Evolutionary conservation across 2,113 vertebrate species (phyloP).

Genomic region (Monopterus albus): DNA sequence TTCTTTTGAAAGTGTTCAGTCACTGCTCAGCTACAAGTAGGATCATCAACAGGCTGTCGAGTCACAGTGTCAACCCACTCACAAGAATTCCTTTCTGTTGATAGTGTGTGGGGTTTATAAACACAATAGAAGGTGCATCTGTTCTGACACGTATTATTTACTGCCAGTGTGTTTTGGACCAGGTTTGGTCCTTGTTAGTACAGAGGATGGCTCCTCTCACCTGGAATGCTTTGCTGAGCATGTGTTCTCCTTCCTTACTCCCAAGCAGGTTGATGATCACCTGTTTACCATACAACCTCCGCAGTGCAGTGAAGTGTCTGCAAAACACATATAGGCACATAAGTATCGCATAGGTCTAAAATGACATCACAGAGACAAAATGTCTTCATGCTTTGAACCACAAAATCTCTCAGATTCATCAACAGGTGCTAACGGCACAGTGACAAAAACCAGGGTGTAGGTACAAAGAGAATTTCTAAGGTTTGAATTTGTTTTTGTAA

Average conservation of each 20-base stretch:
- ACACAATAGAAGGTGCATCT: neutral
- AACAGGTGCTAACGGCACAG: neutral
- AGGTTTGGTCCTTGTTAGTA: too few species aligned
- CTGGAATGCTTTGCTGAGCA: slow-evolving; percentile 99
- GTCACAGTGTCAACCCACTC: neutral
- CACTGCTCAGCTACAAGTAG: neutral
- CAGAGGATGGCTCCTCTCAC: slow-evolving; percentile 68
- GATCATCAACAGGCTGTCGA: too few species aligned
- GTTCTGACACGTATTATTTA: neutral
- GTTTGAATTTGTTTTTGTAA: neutral
- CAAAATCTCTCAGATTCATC: neutral
- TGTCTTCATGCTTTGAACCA: neutral
- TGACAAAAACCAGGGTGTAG: neutral
- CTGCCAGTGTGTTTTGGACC: neutral
- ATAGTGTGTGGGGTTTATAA: neutral
- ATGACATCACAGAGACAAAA: neutral
- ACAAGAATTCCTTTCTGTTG: neutral
- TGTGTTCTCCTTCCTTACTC: slow-evolving; percentile 97
- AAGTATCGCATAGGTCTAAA: neutral
- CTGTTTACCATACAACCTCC: slow-evolving; percentile 93
- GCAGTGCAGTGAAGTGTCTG: slow-evolving; percentile 95
- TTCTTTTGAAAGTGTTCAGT: neutral
- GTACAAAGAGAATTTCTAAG: neutral
- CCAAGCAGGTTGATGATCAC: slow-evolving; percentile 97
- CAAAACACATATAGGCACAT: slow-evolving; percentile 29